Evolutionary conservation across 2,797 vertebrate genomes (phyloP).

Genomic region (Chiloscyllium punctatum): DNA sequence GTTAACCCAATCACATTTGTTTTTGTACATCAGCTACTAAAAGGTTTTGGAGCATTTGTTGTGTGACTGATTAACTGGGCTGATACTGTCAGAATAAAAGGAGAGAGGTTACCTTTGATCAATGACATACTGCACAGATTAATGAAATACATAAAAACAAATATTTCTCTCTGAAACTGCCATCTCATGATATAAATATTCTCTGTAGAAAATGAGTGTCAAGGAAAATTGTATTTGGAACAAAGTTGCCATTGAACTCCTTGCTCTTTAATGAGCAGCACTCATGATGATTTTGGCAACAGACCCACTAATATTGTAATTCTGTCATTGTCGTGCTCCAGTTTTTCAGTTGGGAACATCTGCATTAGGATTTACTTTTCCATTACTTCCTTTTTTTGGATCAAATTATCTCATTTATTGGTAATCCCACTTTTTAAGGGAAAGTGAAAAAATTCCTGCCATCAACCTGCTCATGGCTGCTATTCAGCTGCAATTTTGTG

Average conservation of each 20-base stretch:
- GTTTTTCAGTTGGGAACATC: background rate
- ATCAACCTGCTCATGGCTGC: background rate
- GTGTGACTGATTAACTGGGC: conserved; percentile 25
- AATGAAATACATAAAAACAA: background rate
- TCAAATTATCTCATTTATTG: background rate
- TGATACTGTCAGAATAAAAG: background rate
- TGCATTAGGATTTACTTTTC: background rate
- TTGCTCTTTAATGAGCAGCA: background rate
- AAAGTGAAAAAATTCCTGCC: background rate
- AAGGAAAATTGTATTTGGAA: background rate
- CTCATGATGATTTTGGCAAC: background rate
- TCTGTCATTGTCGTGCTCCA: background rate
- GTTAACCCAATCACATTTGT: background rate
- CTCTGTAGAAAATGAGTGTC: background rate
- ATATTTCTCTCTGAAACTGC: background rate
- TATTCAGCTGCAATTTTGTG: background rate
- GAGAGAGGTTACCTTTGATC: background rate
- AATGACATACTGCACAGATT: too few species aligned
- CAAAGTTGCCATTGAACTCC: background rate
- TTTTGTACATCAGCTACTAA: background rate
- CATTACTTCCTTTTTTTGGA: background rate
- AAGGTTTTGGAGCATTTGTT: background rate
- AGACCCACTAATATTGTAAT: background rate
- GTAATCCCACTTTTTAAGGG: background rate
- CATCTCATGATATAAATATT: background rate